A percentile compares a stretch with the other conserved stretches of the same genome.
These are phyloP conservation scores for Trichogramma dendrolimi DNA, from an alignment of 2,888 invertebrate genomes.

Conservation along the genomic window DNA sequence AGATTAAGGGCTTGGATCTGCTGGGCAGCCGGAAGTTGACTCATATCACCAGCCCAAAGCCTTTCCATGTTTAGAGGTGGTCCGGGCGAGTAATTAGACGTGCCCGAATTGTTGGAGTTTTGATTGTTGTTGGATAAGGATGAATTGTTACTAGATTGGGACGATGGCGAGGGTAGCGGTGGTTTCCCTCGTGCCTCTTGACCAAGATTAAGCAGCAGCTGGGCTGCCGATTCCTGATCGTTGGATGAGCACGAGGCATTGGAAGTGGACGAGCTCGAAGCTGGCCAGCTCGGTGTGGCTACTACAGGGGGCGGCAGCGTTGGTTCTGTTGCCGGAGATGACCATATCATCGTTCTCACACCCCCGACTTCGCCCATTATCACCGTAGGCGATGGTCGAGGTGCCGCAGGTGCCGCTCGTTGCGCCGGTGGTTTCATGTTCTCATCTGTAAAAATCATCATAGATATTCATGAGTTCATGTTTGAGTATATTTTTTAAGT, in stretches of 20 bases:
- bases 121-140: not conserved
- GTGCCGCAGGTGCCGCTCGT: constrained; percentile 50
- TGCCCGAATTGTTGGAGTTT: not conserved
- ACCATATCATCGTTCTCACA: constrained; percentile 72
- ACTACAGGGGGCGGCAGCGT: constrained; percentile 59
- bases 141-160: not conserved
- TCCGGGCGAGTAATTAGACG: constrained; percentile 41
- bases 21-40: constrained; percentile 77
- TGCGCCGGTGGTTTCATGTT: constrained; percentile 51
- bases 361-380: constrained; percentile 92
- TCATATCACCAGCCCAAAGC: constrained; percentile 83
- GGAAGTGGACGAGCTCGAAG: constrained; percentile 43
- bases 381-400: constrained; percentile 75
- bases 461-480: not conserved
- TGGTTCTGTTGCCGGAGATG: constrained; percentile 56
- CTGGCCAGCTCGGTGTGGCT: constrained; percentile 27
- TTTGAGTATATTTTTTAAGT: not conserved
- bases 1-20: constrained; percentile 76
- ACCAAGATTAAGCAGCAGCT: constrained; percentile 71
- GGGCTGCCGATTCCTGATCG: constrained; percentile 60
- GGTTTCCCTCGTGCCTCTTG: constrained; percentile 62
- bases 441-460: constrained; percentile 39
- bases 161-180: constrained; percentile 36
- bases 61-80: constrained; percentile 85
- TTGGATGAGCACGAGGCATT: constrained; percentile 56